phyloP scores from a whole-genome alignment of 2,888 invertebrate species.

The Archips crataeganus region DNA sequence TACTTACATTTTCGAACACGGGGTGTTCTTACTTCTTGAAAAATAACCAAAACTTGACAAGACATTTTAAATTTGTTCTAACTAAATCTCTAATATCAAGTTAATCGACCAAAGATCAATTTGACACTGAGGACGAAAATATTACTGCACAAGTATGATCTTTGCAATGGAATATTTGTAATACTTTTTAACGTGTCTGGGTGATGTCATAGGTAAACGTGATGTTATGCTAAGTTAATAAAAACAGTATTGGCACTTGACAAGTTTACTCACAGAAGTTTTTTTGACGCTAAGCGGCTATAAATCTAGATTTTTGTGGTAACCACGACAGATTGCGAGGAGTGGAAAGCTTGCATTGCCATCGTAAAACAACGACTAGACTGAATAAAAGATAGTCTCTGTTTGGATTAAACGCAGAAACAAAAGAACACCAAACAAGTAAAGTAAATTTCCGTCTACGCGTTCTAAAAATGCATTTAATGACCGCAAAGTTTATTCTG shows the following conservation, averaged over 20 bases:
- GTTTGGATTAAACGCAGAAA: slow-evolving; percentile 26
- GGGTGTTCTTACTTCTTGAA: slow-evolving; percentile 54
- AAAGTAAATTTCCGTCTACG: slow-evolving; percentile 31
- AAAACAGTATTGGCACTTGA: slow-evolving; percentile 50
- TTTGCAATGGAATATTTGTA: slow-evolving; percentile 51
- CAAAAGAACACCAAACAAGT: slow-evolving; percentile 28
- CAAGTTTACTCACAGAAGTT: slow-evolving; percentile 17
- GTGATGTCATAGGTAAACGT: slow-evolving; percentile 64
- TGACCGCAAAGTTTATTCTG: slow-evolving; percentile 31
- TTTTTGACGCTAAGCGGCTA: slow-evolving; percentile 18
- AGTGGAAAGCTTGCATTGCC: slow-evolving; percentile 15
- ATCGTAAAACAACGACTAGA: slow-evolving; percentile 12
- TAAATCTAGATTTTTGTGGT: slow-evolving; percentile 23
- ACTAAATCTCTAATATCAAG: slow-evolving; percentile 43
- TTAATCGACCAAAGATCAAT: slow-evolving; percentile 47
- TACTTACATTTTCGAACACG: slow-evolving; percentile 54
- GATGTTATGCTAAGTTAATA: slow-evolving; percentile 53
- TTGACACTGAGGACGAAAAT: slow-evolving; percentile 52
- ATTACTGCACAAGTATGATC: slow-evolving; percentile 37
- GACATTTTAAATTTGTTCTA: slow-evolving; percentile 54
- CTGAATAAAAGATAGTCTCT: slow-evolving; percentile 15
- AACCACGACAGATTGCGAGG: not conserved
- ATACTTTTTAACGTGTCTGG: slow-evolving; percentile 53
- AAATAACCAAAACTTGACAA: slow-evolving; percentile 57
- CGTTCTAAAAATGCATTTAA: slow-evolving; percentile 37